A percentile compares a stretch with the other conserved stretches of the same genome.
Evolutionary conservation across 1,140 invertebrate species (phyloP).

Genomic region (Dinoponera quadriceps): DNA sequence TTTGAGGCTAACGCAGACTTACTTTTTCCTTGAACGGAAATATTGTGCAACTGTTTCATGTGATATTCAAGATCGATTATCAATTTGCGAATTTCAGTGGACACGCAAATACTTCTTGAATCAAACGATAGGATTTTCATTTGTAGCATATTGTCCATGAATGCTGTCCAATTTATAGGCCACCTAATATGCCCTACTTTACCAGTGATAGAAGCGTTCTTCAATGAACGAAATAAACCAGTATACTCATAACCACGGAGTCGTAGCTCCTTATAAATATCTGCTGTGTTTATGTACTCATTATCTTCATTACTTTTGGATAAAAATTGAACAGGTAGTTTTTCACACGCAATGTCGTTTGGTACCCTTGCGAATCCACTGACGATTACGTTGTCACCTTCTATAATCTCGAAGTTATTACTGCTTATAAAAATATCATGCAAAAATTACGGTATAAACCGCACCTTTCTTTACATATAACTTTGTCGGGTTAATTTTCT

Average conservation of each 20-base stretch:
- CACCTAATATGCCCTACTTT: constrained; percentile 87
- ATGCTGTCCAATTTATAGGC: constrained; percentile 95
- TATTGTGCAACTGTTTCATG: constrained; percentile 82
- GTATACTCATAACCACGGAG: constrained; percentile 97
- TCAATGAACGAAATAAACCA: constrained; percentile 90
- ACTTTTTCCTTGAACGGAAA: constrained; percentile 75
- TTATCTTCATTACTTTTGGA: no score
- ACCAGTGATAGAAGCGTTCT: constrained; percentile 85
- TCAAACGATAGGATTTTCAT: constrained; percentile 92
- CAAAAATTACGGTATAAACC: no score
- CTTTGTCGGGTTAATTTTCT: no score
- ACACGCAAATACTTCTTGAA: constrained; percentile 91
- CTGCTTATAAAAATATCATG: no score
- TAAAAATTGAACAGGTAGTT: no score
- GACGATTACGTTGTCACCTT: no score
- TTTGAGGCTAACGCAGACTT: neutral
- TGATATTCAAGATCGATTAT: constrained; percentile 92
- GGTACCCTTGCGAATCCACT: no score
- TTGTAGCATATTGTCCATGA: constrained; percentile 97
- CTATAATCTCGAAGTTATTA: no score
- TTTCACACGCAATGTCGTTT: no score
- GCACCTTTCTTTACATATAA: no score
- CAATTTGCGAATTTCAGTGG: constrained; percentile 93
- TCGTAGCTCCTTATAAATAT: constrained; percentile 95
- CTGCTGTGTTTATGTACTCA: constrained; percentile 93